Conservation (phyloP, 2,113 vertebrate genomes). For the Semicossyphus pulcher region DNA sequence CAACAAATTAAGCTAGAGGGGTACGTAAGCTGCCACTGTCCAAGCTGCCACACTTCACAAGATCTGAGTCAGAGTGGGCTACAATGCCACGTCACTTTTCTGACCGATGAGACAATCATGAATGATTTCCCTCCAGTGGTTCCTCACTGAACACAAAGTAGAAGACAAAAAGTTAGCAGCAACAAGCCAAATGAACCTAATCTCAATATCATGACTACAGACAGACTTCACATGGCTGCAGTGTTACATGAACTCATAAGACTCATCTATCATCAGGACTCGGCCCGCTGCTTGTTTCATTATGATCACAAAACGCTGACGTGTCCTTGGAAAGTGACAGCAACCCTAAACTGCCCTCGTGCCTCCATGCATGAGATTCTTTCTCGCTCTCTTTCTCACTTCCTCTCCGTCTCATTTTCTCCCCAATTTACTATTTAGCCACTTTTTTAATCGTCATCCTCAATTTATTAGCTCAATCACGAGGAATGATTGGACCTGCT, state of each 20-base stretch:
- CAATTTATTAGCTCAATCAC: conserved; percentile 72
- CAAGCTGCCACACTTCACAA: too few relatives aligned
- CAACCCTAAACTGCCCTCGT: conserved; percentile 61
- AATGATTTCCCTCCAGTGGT: neutral
- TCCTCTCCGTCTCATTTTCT: conserved; percentile 39
- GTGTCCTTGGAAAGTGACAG: conserved; percentile 67
- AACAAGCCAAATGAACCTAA: neutral
- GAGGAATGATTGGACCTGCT: conserved; percentile 48
- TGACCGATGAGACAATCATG: neutral
- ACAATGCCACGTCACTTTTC: neutral
- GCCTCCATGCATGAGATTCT: conserved; percentile 46
- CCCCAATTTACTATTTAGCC: conserved; percentile 43
- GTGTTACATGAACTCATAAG: conserved; percentile 41
- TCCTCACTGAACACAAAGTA: too few relatives aligned
- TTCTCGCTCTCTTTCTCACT: neutral
- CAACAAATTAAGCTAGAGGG: too few relatives aligned
- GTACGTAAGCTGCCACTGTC: too few relatives aligned
- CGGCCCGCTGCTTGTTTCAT: conserved; percentile 56
- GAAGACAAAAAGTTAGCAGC: neutral
- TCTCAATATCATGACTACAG: neutral
- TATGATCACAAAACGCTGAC: conserved; percentile 53
- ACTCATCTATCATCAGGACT: conserved; percentile 44
- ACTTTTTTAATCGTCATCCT: conserved; percentile 55
- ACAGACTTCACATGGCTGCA: conserved; percentile 11
- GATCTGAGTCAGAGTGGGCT: too few relatives aligned